Evolutionary conservation across 2,113 vertebrate species (phyloP).

Genomic region (Chlamydotis undulata): DNA sequence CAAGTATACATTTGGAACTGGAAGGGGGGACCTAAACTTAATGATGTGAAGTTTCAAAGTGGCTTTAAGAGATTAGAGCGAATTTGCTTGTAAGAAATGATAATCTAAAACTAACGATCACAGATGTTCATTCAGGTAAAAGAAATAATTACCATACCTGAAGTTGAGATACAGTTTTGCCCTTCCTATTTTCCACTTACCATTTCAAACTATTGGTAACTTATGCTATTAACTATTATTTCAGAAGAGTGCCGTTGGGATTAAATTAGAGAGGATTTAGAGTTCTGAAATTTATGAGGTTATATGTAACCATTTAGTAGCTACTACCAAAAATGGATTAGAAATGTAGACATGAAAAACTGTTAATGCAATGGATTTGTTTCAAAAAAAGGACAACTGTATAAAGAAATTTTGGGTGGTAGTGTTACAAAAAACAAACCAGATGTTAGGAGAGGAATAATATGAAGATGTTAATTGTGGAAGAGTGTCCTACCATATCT

Average conservation of each 20-base stretch:
- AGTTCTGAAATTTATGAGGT: not conserved
- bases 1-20: not conserved
- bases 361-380: not conserved
- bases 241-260: not conserved
- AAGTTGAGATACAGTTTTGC: not conserved
- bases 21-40: not conserved
- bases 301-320: not conserved
- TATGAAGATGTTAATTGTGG: not conserved
- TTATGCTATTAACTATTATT: not conserved
- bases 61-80: conserved; percentile 6
- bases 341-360: not conserved
- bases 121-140: not conserved
- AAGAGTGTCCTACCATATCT: not conserved
- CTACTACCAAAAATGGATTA: not conserved
- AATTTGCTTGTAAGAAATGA: conserved; percentile 3
- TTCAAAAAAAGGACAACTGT: not conserved
- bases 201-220: not conserved
- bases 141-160: not conserved
- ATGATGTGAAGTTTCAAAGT: conserved; percentile 27
- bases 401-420: not conserved
- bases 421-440: not conserved
- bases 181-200: not conserved
- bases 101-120: conserved; percentile 34
- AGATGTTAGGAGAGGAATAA: not conserved
- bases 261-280: not conserved